Percentiles rank a stretch among this genome's conserved stretches.
phyloP scores from a whole-genome alignment of 2,888 invertebrate species.

The Hirtodrosophila histrioides region DNA sequence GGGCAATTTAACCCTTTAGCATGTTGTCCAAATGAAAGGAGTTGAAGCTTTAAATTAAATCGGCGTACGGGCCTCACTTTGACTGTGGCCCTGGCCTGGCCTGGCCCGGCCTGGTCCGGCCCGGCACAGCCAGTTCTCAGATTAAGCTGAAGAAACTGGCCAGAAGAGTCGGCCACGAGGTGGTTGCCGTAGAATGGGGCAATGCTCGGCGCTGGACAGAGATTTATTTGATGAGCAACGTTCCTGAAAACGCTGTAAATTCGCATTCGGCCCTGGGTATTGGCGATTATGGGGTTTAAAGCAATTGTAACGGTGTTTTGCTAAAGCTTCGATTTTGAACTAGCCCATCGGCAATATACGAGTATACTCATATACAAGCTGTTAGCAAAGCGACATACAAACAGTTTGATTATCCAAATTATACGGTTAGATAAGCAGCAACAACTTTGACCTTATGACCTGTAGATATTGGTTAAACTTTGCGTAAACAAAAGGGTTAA shows the following conservation, averaged over 20 bases:
- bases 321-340: slow-evolving; percentile 38
- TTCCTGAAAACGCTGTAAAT: slow-evolving; percentile 53
- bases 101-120: slow-evolving; percentile 15
- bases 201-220: slow-evolving; percentile 68
- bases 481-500: slow-evolving; percentile 11
- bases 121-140: slow-evolving; percentile 13
- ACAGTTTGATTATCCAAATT: slow-evolving; percentile 54
- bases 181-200: slow-evolving; percentile 29
- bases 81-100: slow-evolving; percentile 5
- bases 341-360: slow-evolving; percentile 31
- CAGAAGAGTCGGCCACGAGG: slow-evolving; percentile 14
- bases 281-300: slow-evolving; percentile 64
- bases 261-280: slow-evolving; percentile 48
- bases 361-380: slow-evolving; percentile 20
- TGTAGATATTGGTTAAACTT: slow-evolving; percentile 18
- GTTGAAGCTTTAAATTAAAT: slow-evolving; percentile 79
- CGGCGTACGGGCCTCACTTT: slow-evolving; percentile 53
- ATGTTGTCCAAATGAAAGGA: slow-evolving; percentile 80
- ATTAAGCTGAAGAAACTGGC: slow-evolving; percentile 20
- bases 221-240: slow-evolving; percentile 75
- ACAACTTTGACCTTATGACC: slow-evolving; percentile 36
- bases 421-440: slow-evolving; percentile 38
- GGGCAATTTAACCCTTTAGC: slow-evolving; percentile 85
- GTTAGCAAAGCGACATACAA: slow-evolving; percentile 26
- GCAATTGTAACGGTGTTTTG: slow-evolving; percentile 62